Conservation (phyloP, 2,888 invertebrate species). For the Megamerina dolium region DNA sequence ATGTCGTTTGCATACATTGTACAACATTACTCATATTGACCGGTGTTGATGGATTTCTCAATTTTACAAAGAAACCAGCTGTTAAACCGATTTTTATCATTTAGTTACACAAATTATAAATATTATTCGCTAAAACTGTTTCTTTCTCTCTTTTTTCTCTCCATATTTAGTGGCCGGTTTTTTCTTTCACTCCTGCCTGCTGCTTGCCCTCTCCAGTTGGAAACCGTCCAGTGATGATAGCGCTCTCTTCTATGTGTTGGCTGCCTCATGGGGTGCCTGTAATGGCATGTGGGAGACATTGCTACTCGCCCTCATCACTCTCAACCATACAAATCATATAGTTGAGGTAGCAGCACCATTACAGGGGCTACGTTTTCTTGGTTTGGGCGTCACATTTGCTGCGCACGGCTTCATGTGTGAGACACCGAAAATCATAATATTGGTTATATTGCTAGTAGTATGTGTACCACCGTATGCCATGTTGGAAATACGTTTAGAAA, state of each 20-base stretch:
- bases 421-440: slow-evolving; percentile 44
- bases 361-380: slow-evolving; percentile 58
- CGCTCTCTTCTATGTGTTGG: slow-evolving; percentile 75
- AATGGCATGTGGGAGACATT: slow-evolving; percentile 79
- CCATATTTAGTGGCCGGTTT: slow-evolving; percentile 73
- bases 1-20: too few relatives aligned
- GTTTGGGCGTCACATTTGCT: slow-evolving; percentile 59
- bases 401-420: slow-evolving; percentile 60
- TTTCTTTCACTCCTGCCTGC: slow-evolving; percentile 71
- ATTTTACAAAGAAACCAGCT: too few relatives aligned
- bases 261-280: slow-evolving; percentile 82
- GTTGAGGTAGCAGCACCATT: slow-evolving; percentile 49
- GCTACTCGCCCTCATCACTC: slow-evolving; percentile 48
- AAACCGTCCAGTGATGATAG: slow-evolving; percentile 74
- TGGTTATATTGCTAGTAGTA: slow-evolving; percentile 45
- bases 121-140: too few relatives aligned
- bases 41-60: too few relatives aligned
- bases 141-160: too few relatives aligned
- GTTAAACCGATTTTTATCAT: too few relatives aligned
- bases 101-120: too few relatives aligned
- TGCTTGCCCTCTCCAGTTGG: slow-evolving; percentile 72
- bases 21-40: too few relatives aligned
- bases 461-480: slow-evolving; percentile 48
- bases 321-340: slow-evolving; percentile 48
- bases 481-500: slow-evolving; percentile 46